Conservation (phyloP, 2,888 invertebrate genomes). For the Platycheirus rosarum region DNA sequence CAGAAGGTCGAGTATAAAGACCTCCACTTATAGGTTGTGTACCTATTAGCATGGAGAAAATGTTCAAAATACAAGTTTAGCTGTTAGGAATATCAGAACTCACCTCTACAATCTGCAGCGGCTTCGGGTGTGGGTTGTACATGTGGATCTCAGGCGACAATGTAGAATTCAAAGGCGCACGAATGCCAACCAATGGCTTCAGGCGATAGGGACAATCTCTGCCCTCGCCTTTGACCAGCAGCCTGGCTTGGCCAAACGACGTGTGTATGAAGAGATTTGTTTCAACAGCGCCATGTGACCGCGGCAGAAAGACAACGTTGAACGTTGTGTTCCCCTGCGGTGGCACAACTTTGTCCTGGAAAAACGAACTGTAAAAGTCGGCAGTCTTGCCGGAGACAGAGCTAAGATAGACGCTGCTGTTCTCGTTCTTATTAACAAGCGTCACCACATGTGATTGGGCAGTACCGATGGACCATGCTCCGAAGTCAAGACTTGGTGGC, state of each 20-base stretch:
- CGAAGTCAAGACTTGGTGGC: slow-evolving; percentile 84
- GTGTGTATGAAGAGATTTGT: slow-evolving; percentile 97
- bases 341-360: slow-evolving; percentile 96
- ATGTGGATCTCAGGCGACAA: slow-evolving; percentile 94
- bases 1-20: too few species aligned
- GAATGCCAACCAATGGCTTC: slow-evolving; percentile 94
- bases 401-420: slow-evolving; percentile 94
- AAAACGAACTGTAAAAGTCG: slow-evolving; percentile 98
- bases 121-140: slow-evolving; percentile 95
- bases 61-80: too few species aligned
- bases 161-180: slow-evolving; percentile 95
- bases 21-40: too few species aligned
- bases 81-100: slow-evolving; percentile 25
- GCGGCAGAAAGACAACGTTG: slow-evolving; percentile 96
- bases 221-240: slow-evolving; percentile 93
- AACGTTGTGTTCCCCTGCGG: slow-evolving; percentile 96
- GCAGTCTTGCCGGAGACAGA: slow-evolving; percentile 97
- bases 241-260: slow-evolving; percentile 94
- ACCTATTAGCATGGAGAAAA: too few species aligned
- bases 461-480: slow-evolving; percentile 90
- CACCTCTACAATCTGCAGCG: slow-evolving; percentile 92
- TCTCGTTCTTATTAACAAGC: slow-evolving; percentile 92
- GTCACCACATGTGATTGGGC: slow-evolving; percentile 93
- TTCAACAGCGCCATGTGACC: slow-evolving; percentile 93
- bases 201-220: slow-evolving; percentile 95